These are phyloP conservation scores for Pelobates cultripes DNA, from an alignment of 2,797 vertebrate species.

Conservation along the genomic window DNA sequence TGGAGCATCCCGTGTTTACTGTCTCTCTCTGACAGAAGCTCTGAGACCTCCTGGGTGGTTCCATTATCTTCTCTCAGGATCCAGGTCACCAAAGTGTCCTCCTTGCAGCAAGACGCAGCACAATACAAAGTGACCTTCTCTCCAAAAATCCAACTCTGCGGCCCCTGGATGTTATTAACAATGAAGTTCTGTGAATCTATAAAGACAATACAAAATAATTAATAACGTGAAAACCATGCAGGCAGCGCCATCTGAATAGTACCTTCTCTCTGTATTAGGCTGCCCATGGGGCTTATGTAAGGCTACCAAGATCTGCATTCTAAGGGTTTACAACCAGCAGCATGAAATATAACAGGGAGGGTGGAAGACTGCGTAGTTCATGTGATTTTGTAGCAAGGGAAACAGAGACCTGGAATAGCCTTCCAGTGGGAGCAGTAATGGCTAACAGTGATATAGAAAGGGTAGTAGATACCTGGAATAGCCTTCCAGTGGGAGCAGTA, in stretches of 20 bases:
- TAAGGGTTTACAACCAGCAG: too few species aligned
- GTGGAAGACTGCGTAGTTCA: too few species aligned
- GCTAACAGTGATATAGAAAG: too few species aligned
- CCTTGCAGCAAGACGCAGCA: constrained; percentile 23
- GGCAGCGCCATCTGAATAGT: background rate
- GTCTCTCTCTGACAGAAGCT: background rate
- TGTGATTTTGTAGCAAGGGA: too few species aligned
- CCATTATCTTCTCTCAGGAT: constrained; percentile 12
- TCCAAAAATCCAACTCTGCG: constrained; percentile 22
- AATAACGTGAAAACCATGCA: background rate
- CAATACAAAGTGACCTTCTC: constrained; percentile 37
- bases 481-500: too few species aligned
- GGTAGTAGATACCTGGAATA: too few species aligned
- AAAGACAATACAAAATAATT: background rate
- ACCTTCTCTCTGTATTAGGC: background rate
- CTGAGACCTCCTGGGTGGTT: background rate
- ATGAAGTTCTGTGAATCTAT: constrained; percentile 8
- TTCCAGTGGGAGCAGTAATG: too few species aligned
- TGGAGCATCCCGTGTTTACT: background rate
- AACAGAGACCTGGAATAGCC: too few species aligned
- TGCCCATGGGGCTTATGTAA: too few species aligned
- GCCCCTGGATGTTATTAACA: constrained; percentile 40
- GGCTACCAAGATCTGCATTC: too few species aligned
- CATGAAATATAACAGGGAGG: too few species aligned
- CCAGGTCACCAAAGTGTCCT: constrained; percentile 23